Conservation (phyloP, 2,797 vertebrate genomes). For the Lepilemur ruficaudatus region DNA sequence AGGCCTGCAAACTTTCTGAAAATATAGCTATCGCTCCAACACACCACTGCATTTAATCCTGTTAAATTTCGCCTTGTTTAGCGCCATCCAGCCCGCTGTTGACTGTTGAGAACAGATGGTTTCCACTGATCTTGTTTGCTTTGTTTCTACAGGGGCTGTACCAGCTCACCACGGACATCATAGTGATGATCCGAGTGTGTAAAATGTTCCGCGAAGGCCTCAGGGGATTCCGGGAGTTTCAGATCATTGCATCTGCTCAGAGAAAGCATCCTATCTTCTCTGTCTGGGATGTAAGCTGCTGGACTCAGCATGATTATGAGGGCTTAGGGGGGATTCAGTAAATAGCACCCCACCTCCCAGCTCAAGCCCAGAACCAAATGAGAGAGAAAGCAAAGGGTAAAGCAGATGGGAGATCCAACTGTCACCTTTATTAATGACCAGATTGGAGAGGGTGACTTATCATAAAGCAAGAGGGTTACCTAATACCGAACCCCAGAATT, state of each 20-base stretch:
- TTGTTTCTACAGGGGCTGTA: conserved; percentile 67
- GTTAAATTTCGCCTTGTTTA: neutral
- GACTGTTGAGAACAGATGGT: neutral
- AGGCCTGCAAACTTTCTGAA: neutral
- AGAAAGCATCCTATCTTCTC: conserved; percentile 56
- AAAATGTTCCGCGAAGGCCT: conserved; percentile 76
- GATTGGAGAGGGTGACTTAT: neutral
- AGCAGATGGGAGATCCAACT: conserved; percentile 2
- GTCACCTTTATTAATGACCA: neutral
- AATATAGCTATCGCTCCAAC: neutral
- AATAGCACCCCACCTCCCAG: neutral
- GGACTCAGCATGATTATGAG: neutral
- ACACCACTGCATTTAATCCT: neutral
- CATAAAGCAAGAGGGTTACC: neutral
- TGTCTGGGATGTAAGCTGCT: conserved; percentile 73
- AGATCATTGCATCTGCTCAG: conserved; percentile 57
- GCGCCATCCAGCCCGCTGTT: neutral
- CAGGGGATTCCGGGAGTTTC: conserved; percentile 70
- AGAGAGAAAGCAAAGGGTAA: conserved; percentile 9
- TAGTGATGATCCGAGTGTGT: conserved; percentile 77
- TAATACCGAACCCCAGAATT: neutral
- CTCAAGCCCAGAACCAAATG: neutral
- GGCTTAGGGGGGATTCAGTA: neutral
- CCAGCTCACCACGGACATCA: conserved; percentile 58
- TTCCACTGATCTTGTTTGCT: conserved; percentile 55